Evolutionary conservation across 2,113 vertebrate genomes (phyloP).

Genomic region (Petroica traversi): DNA sequence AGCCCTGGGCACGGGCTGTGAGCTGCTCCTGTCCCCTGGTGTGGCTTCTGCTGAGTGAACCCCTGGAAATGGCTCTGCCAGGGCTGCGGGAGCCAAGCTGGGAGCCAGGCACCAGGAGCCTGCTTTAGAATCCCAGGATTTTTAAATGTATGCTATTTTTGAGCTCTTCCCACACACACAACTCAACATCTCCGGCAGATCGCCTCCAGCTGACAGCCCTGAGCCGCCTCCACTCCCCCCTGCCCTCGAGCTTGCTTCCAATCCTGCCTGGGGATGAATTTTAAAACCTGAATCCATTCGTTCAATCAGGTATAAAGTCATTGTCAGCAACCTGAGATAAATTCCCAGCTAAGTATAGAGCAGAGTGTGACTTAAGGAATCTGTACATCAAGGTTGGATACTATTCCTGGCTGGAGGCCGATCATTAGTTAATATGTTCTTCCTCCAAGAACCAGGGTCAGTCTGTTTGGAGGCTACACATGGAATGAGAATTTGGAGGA

Average conservation of each 20-base stretch:
- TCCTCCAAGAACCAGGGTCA: background rate
- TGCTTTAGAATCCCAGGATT: background rate
- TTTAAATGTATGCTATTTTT: background rate
- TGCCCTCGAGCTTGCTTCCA: background rate
- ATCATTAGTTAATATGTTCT: background rate
- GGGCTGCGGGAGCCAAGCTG: background rate
- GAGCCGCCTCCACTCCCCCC: background rate
- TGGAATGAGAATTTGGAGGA: background rate
- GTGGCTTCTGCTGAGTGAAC: background rate
- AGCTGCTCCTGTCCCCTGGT: background rate
- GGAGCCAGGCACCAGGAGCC: background rate
- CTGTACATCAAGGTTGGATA: background rate
- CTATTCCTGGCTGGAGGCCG: background rate
- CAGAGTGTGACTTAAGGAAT: background rate
- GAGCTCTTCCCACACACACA: background rate
- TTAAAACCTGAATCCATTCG: background rate
- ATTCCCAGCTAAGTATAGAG: background rate
- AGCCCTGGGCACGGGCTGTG: rapidly evolving
- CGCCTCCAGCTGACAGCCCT: slow-evolving; percentile 8
- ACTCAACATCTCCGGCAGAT: background rate
- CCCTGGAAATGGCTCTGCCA: background rate
- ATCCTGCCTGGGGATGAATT: background rate
- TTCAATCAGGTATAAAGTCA: background rate
- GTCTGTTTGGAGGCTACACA: background rate
- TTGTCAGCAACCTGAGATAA: background rate